Conservation (phyloP, 2,888 invertebrate species). For the Leptinotarsa juncta region DNA sequence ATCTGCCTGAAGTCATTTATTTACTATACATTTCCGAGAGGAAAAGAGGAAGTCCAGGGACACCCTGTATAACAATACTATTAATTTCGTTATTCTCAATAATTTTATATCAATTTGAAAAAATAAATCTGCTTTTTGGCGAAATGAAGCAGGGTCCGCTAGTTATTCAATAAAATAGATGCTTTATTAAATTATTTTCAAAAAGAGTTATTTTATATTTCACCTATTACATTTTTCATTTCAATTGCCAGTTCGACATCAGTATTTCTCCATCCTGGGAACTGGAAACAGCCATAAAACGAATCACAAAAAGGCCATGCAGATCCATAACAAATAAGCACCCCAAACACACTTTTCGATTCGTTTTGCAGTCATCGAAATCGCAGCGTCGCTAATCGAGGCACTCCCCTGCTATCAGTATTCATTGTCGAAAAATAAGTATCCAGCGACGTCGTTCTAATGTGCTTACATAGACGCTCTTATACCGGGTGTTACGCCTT, state of each 20-base stretch:
- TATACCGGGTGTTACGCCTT: constrained; percentile 50
- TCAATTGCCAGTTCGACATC: background rate
- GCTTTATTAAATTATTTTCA: too few relatives aligned
- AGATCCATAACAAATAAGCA: constrained; percentile 30
- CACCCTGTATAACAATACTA: too few relatives aligned
- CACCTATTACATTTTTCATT: background rate
- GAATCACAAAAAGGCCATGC: constrained; percentile 38
- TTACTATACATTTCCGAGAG: too few relatives aligned
- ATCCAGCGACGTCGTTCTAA: constrained; percentile 36
- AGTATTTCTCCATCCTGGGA: constrained; percentile 32
- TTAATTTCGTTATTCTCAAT: too few relatives aligned
- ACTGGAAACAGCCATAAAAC: constrained; percentile 33
- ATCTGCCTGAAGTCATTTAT: too few relatives aligned
- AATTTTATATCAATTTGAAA: too few relatives aligned
- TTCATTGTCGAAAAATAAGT: constrained; percentile 44
- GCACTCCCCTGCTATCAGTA: constrained; percentile 58
- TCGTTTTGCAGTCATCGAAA: constrained; percentile 55
- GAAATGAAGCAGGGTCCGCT: too few relatives aligned
- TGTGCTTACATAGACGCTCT: constrained; percentile 43
- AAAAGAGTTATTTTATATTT: background rate
- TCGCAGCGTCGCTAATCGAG: constrained; percentile 56
- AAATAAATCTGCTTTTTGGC: too few relatives aligned
- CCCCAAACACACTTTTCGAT: constrained; percentile 51
- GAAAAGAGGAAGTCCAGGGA: too few relatives aligned
- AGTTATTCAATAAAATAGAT: too few relatives aligned